Base-by-base conservation (phyloP, 2,888 invertebrate species). In the Nomada ruficornis region DNA sequence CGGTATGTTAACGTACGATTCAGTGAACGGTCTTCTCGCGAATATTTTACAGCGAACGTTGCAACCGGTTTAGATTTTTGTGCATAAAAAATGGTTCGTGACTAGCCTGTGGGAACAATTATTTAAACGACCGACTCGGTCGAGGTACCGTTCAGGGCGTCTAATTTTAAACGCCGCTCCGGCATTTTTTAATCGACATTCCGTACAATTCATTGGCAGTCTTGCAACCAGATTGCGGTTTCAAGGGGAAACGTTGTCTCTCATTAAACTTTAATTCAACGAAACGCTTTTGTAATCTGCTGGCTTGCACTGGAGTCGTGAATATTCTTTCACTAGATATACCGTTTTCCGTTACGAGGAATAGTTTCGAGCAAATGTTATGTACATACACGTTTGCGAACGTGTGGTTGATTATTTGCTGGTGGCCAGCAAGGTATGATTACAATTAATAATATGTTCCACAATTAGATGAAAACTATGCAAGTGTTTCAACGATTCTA, bases 251-350 rank as follows among this genome's bases (percentile, higher is more conserved):
- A 65, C 75, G 72, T 68, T 47, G 67, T 11, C 79, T 72, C 69
- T 72, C 79, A 80, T 84, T 84, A 83, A 73, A 73, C 57, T 80
- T 79, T 75, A 83, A 83, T 84, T 62, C 50, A 68, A 69, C 69
- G 64, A 64, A 73, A 73, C 54, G 76, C 52, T 67, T 78, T 59
- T 73, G 68, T 73, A 63, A 77, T 68, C 63, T 23, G 54, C 26
- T 36, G 29, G 29, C 64, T 55, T 57, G 7, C 63, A 44, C 20
- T 3, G 23, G 26, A 64, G 54, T 81, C 69, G 59, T 69, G 67
- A 76, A 82, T 72, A 72, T 64, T 77, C 57, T 54, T 57, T 23
- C 42, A 18, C 36, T 36, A 20, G 15, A 67, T 47, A 29, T 76
- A 81, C 76, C 70, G 67, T 70, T 69, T 15, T 18, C 54, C 54